phyloP scores from a whole-genome alignment of 2,113 vertebrate species.

The Amblyopsis rosae region DNA sequence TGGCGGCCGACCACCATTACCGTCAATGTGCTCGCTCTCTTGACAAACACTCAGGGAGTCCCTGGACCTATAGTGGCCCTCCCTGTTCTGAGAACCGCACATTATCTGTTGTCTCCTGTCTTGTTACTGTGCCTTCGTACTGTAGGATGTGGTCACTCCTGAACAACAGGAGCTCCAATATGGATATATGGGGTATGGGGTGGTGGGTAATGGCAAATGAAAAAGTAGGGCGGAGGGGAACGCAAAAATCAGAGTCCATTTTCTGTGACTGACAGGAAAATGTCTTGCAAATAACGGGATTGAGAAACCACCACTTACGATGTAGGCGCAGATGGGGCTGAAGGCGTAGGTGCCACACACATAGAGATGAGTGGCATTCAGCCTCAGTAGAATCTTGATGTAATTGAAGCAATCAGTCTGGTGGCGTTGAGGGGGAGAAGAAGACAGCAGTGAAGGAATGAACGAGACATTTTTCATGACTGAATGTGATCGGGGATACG shows the following conservation, averaged over 20 bases:
- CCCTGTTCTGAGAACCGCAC: conserved; percentile 34
- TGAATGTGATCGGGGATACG: background rate
- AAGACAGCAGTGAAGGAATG: conserved; percentile 8
- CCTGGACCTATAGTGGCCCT: conserved; percentile 26
- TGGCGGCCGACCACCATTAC: conserved; percentile 25
- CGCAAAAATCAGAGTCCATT: background rate
- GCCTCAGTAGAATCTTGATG: conserved; percentile 91
- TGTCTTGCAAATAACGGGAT: conserved; percentile 6
- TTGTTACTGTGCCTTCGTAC: conserved; percentile 49
- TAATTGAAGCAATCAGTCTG: conserved; percentile 99
- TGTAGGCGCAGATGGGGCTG: conserved; percentile 90
- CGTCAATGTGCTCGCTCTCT: conserved; percentile 35
- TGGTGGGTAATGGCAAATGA: background rate
- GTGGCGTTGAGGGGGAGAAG: conserved; percentile 2
- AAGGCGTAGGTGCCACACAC: conserved; percentile 95
- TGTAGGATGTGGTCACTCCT: conserved; percentile 39
- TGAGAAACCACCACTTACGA: conserved; percentile 80
- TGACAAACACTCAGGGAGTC: conserved; percentile 38
- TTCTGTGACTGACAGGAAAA: background rate
- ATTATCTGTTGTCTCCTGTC: conserved; percentile 46
- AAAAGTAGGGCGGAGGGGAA: conserved; percentile 2
- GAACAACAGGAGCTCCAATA: conserved; percentile 36
- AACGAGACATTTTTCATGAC: conserved; percentile 6
- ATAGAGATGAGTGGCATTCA: conserved; percentile 91
- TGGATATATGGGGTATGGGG: conserved; percentile 36